Evolutionary conservation across 2,113 vertebrate genomes (phyloP), one percentile per base, ranked within the genome.

Genomic region (Oreochromis niloticus): DNA sequence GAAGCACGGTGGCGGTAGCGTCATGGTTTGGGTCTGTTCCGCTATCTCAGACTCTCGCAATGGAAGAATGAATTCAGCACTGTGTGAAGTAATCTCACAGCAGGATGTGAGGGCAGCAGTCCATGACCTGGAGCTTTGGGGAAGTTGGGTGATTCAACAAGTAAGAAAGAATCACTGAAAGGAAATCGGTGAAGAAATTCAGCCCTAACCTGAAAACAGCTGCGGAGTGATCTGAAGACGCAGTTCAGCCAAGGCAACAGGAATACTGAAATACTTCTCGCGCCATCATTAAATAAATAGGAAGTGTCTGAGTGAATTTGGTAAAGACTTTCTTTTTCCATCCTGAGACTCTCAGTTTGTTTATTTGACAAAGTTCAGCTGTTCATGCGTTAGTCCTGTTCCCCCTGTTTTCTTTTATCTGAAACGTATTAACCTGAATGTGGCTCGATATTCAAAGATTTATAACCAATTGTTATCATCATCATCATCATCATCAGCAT

Each of bases 141-240:
- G 36, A 71, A 71, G n/a, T 71, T 71, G n/a, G 4, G n/a, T 71
- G 66, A 24, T 2, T 41, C 36, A 43, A 43, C n/a, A 71, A 43
- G 66, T 66, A 17, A 17, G 24, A 59, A n/a, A 19, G 2, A 39
- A 41, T 24, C n/a, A 24, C 66, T 4, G 1, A 71, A 14, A 43
- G 66, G 36, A 71, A 43, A 71, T 66, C 0, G 2, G 32, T n/a
- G 34, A n/a, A 66, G 32, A 66, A 66, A 63, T 6, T 9, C 5
- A 6, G 17, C 16, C 32, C 16, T 50, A 14, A 48, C 46, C 46
- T 61, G 30, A 61, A 61, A 61, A 4, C 57, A 61, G 27, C 30
- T 1, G 30, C 8, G 16, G 32, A n/a, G 6, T 2, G 10, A 66
- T 1, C 5, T 36, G 30, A n/a, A 3, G 12, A 27, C 0, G 22